Evolutionary conservation across 2,797 vertebrate genomes (phyloP).

Genomic region (Myotis myotis): DNA sequence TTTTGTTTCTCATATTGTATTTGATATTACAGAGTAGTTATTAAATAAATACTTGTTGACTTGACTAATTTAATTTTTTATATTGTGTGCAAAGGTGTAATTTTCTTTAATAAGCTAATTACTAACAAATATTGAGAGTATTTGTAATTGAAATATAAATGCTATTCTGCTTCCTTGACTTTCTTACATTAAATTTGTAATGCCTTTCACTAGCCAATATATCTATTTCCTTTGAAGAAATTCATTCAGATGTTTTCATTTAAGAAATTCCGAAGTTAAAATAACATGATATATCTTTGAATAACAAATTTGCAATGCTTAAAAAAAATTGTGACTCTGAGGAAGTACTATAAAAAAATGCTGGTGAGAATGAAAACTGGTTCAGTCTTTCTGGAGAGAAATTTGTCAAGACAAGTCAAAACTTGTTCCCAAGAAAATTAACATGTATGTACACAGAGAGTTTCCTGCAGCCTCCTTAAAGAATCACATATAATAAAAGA

Average conservation of each 20-base stretch:
- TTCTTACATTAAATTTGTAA: constrained; percentile 14
- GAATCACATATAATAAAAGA: background rate
- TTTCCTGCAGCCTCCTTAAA: background rate
- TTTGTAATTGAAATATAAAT: constrained; percentile 30
- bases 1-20: background rate
- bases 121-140: background rate
- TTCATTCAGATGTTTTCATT: constrained; percentile 7
- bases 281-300: background rate
- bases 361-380: background rate
- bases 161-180: background rate
- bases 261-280: constrained; percentile 41
- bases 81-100: background rate
- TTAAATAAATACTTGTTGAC: background rate
- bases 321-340: background rate
- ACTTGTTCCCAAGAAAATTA: background rate
- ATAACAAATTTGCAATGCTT: background rate
- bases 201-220: background rate
- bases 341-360: background rate
- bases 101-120: constrained; percentile 1
- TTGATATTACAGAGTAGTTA: background rate
- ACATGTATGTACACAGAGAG: background rate
- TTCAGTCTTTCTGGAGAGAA: background rate
- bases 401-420: constrained; percentile 21
- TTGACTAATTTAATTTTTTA: background rate
- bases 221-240: background rate